Evolutionary conservation across 2,113 vertebrate species (phyloP).

Genomic region (Todiramphus chloris): DNA sequence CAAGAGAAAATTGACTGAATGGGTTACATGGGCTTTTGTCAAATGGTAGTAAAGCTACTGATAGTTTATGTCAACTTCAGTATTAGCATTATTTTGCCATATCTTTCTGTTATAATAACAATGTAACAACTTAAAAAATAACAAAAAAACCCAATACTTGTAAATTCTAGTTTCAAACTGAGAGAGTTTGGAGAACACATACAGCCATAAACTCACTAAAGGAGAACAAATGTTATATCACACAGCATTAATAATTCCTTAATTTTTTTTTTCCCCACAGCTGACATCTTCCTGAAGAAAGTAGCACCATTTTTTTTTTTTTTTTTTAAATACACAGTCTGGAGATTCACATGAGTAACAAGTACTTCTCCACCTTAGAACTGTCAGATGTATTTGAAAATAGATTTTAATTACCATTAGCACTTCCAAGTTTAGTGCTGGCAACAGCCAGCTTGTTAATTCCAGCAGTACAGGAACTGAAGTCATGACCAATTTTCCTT

Average conservation of each 20-base stretch:
- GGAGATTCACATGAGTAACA: constrained; percentile 40
- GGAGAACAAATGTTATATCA: neutral
- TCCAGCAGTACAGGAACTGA: constrained; percentile 47
- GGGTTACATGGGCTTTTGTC: neutral
- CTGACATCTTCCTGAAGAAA: neutral
- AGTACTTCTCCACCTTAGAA: constrained; percentile 55
- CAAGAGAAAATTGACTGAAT: neutral
- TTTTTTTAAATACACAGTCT: neutral
- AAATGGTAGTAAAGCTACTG: neutral
- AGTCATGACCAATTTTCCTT: constrained; percentile 60
- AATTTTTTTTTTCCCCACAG: neutral
- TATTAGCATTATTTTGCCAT: neutral
- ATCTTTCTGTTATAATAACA: neutral
- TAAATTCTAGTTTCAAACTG: neutral
- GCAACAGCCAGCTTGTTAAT: constrained; percentile 50
- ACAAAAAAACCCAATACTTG: neutral
- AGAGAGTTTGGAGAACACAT: neutral
- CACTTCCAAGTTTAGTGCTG: constrained; percentile 59
- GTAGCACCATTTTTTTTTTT: neutral
- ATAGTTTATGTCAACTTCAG: neutral
- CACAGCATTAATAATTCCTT: neutral
- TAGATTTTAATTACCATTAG: constrained; percentile 68
- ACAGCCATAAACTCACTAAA: neutral
- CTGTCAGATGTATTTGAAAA: constrained; percentile 54
- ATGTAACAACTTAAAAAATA: neutral